Conservation (phyloP, 2,113 vertebrate genomes). For the Oreocharis arfaki region DNA sequence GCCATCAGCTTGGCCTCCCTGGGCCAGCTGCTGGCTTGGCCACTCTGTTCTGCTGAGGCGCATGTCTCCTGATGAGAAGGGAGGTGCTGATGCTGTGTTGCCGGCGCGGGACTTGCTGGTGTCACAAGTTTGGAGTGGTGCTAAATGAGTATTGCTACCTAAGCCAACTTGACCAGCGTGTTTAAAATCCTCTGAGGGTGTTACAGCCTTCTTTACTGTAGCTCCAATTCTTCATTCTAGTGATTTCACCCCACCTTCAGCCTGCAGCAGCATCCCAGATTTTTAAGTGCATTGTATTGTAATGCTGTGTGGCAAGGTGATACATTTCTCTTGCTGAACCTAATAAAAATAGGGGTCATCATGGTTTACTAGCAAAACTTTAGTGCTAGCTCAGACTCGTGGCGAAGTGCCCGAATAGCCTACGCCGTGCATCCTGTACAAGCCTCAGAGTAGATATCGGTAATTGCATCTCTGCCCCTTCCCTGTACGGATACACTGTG, state of each 20-base stretch:
- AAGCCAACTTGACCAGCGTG: neutral
- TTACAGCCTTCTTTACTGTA: neutral
- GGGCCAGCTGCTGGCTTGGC: neutral
- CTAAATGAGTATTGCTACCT: neutral
- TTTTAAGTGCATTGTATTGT: neutral
- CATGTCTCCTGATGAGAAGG: accelerated
- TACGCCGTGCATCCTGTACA: neutral
- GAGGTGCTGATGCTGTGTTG: neutral
- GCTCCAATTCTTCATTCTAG: neutral
- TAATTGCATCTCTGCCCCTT: constrained; percentile 11
- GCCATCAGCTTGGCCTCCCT: neutral
- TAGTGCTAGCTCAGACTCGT: neutral
- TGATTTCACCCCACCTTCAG: neutral
- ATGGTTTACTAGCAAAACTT: constrained; percentile 21
- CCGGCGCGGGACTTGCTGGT: accelerated
- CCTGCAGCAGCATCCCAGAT: neutral
- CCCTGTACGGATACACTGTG: neutral
- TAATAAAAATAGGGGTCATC: constrained; percentile 1
- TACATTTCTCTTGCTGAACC: neutral
- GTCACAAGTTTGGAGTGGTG: neutral
- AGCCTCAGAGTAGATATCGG: neutral
- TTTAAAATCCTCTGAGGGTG: neutral
- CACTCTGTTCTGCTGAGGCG: neutral
- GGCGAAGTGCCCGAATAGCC: neutral
- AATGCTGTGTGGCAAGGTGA: neutral